These are phyloP conservation scores for Melanotaenia boesemani DNA, from an alignment of 2,797 vertebrate genomes.

Conservation along the genomic window DNA sequence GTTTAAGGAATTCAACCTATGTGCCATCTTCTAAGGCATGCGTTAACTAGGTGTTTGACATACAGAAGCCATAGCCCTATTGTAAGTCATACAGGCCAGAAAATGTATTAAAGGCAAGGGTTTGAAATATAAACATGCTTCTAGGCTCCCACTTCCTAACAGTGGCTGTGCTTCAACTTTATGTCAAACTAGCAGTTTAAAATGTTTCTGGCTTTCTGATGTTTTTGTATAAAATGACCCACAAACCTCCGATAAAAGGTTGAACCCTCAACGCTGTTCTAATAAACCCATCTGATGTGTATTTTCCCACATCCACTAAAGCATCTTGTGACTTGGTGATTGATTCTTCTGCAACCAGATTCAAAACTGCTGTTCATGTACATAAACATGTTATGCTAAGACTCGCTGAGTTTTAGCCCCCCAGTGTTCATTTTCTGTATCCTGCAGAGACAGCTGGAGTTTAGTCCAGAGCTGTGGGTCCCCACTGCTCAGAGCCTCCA, in stretches of 20 bases:
- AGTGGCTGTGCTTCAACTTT: slow-evolving; percentile 43
- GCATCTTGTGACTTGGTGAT: slow-evolving; percentile 2
- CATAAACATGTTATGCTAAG: slow-evolving; percentile 19
- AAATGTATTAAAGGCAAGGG: slow-evolving; percentile 65
- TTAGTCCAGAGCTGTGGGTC: slow-evolving; percentile 90
- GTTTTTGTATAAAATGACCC: neutral
- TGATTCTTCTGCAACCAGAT: slow-evolving; percentile 11
- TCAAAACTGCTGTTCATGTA: slow-evolving; percentile 34
- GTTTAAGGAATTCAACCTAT: slow-evolving; percentile 10
- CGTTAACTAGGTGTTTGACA: slow-evolving; percentile 24
- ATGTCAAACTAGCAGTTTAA: slow-evolving; percentile 41
- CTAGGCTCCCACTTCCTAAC: slow-evolving; percentile 20
- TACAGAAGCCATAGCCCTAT: slow-evolving; percentile 56
- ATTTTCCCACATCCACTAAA: slow-evolving; percentile 25
- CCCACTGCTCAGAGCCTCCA: slow-evolving; percentile 88
- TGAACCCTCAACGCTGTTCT: slow-evolving; percentile 7
- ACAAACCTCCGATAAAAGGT: neutral
- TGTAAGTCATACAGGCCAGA: slow-evolving; percentile 58
- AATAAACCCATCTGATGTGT: slow-evolving; percentile 2
- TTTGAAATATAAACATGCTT: slow-evolving; percentile 59
- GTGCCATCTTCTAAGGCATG: slow-evolving; percentile 60
- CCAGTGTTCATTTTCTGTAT: slow-evolving; percentile 54
- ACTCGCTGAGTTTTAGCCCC: slow-evolving; percentile 43
- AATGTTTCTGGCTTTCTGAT: slow-evolving; percentile 7
- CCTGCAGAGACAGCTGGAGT: slow-evolving; percentile 87